Percentiles rank a stretch among this genome's conserved stretches.
Evolutionary conservation across 2,797 vertebrate genomes (phyloP).

Genomic region (Rhynchonycteris naso): DNA sequence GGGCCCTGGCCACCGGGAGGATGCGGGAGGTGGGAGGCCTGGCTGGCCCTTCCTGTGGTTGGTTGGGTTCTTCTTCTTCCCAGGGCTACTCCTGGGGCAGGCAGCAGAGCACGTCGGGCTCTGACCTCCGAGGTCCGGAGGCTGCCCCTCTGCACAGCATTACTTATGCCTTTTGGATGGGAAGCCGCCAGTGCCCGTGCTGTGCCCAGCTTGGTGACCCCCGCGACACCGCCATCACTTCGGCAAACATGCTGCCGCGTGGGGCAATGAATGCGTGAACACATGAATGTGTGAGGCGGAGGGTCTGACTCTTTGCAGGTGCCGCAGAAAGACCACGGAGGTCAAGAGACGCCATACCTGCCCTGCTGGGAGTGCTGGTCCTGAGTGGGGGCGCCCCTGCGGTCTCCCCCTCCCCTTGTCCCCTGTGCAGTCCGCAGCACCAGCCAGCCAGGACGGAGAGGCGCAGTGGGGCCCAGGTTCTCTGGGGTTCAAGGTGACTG

Average conservation of each 20-base stretch:
- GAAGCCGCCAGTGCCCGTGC: not conserved
- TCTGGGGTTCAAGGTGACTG: constrained; percentile 41
- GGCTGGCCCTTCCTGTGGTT: not conserved
- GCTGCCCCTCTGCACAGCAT: not conserved
- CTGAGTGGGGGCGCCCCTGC: no score
- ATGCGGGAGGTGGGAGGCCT: not conserved
- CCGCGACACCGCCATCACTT: no score
- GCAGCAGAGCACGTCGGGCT: not conserved
- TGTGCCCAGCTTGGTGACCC: no score
- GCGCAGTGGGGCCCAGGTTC: not conserved
- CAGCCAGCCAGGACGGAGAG: fast-evolving
- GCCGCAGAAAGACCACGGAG: not conserved
- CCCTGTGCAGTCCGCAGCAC: fast-evolving
- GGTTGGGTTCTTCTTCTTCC: not conserved
- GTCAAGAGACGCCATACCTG: not conserved
- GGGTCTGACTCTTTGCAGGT: not conserved
- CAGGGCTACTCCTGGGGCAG: not conserved
- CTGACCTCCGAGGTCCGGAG: not conserved
- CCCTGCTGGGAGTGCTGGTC: not conserved
- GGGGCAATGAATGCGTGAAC: not conserved
- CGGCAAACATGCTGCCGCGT: not conserved
- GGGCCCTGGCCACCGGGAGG: not conserved
- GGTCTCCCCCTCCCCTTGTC: fast-evolving
- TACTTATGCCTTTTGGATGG: not conserved
- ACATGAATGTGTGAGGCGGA: not conserved